Base-by-base conservation (phyloP, 35 echinoderm and acorn worm genomes). In the Ophioderma brevispina region DNA sequence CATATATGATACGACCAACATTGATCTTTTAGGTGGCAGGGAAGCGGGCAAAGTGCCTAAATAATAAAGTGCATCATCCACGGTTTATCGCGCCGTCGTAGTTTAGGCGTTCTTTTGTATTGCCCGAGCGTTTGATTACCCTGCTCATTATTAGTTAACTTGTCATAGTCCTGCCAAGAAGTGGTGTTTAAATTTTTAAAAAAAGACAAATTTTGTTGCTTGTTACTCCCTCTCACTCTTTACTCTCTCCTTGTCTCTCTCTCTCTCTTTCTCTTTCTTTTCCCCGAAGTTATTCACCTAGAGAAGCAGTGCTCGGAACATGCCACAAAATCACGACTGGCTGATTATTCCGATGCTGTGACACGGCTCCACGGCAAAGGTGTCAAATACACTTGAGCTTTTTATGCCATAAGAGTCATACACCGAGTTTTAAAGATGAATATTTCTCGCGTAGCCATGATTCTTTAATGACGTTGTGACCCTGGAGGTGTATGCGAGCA, bases 101-200 rank as follows among this genome's bases (percentile, higher is more conserved):
- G 59, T 70, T 70, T 70, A 70, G 59, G 59, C 59, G n/a, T 70
- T 70, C 46, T 52, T 70, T 70, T 13, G 59, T 70, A 70, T 70
- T 70, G 28, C 2, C 1, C 10, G 15, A 70, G 59, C 10, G 59
- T 70, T 70, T 25, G 59, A 70, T 70, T 70, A 70, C 59, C 28
- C 3, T 25, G 59, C 17, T 70, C 17, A 70, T 70, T 70, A 70
- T 70, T 70, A 70, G 17, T 70, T 70, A 70, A 25, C 59, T 3
- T 70, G 59, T 70, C 59, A 70, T 15, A 70, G 23, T 70, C 59
- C n/a, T 70, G 59, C 59, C 59, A 70, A 70, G 10, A 18, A 25
- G 10, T 3, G 28, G 59, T 25, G 10, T 70, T 70, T 70, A 70
- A 70, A 70, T 70, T 70, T n/a, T n/a, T n/a, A n/a, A 70, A 70